Percentiles rank a stretch among this genome's conserved stretches.
phyloP scores from a whole-genome alignment of 2,888 invertebrate genomes.

The Isoperla grammatica region DNA sequence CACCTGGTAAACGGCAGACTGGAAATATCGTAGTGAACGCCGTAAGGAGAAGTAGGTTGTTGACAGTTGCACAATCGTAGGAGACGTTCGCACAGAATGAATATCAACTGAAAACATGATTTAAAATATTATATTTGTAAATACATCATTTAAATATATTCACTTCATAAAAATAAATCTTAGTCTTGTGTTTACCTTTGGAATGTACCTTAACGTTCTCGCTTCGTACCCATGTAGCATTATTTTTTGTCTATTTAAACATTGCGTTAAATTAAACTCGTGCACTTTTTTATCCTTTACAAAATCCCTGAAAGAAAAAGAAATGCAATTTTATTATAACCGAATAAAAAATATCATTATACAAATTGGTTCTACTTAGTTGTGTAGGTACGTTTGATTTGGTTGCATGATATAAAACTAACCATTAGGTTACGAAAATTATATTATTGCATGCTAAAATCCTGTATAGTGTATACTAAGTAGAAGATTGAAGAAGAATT shows the following conservation, averaged over 20 bases:
- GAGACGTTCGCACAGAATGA: constrained; percentile 69
- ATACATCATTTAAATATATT: not conserved
- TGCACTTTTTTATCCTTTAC: constrained; percentile 45
- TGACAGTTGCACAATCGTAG: constrained; percentile 62
- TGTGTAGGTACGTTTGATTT: too few relatives aligned
- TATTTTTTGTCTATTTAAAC: constrained; percentile 62
- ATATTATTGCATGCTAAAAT: too few relatives aligned
- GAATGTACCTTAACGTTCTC: constrained; percentile 65
- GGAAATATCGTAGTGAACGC: constrained; percentile 49
- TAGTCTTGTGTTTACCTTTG: constrained; percentile 55
- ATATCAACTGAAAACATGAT: constrained; percentile 60
- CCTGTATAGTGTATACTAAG: too few relatives aligned
- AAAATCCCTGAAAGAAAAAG: constrained; percentile 41
- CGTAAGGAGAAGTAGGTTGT: constrained; percentile 46
- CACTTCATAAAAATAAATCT: not conserved
- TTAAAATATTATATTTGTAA: constrained; percentile 4
- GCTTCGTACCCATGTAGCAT: constrained; percentile 75
- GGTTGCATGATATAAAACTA: too few relatives aligned
- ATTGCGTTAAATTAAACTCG: constrained; percentile 65
- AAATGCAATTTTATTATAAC: too few relatives aligned
- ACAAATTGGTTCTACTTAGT: too few relatives aligned
- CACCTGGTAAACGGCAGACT: constrained; percentile 54
- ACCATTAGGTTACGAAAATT: too few relatives aligned
- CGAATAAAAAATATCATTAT: too few relatives aligned
- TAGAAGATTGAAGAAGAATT: too few relatives aligned